Conservation (phyloP, 2,113 vertebrate species). For the Mirza zaza region DNA sequence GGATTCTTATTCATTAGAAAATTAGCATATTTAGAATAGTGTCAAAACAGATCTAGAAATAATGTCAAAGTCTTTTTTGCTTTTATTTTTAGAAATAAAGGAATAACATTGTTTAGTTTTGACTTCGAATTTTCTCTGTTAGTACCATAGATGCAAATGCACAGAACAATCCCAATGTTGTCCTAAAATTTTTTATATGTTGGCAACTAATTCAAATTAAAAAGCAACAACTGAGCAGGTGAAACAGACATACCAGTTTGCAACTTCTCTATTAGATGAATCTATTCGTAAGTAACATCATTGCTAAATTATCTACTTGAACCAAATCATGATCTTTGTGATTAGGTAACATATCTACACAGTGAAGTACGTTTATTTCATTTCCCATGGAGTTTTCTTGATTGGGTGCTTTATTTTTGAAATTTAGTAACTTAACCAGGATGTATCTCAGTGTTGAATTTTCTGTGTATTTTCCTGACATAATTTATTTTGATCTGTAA, state of each 20-base stretch:
- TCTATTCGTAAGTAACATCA: neutral
- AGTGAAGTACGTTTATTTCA: neutral
- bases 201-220: neutral
- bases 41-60: slow-evolving; percentile 10
- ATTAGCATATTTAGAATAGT: slow-evolving; percentile 19
- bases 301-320: slow-evolving; percentile 18
- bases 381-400: slow-evolving; percentile 5
- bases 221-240: neutral
- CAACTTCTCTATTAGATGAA: neutral
- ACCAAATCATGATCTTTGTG: neutral
- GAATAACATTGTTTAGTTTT: neutral
- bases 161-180: neutral
- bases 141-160: neutral
- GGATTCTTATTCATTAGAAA: neutral
- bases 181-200: neutral
- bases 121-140: neutral
- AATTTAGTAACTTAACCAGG: neutral
- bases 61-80: neutral
- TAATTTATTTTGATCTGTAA: neutral
- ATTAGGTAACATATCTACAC: neutral
- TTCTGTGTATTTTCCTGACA: neutral
- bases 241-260: neutral
- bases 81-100: neutral
- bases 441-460: neutral
- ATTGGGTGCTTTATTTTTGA: slow-evolving; percentile 22